A percentile compares a stretch with the other conserved stretches of the same genome.
These are phyloP conservation scores for Agrenia bidenticulata DNA, from an alignment of 2,888 invertebrate genomes.

Conservation along the genomic window DNA sequence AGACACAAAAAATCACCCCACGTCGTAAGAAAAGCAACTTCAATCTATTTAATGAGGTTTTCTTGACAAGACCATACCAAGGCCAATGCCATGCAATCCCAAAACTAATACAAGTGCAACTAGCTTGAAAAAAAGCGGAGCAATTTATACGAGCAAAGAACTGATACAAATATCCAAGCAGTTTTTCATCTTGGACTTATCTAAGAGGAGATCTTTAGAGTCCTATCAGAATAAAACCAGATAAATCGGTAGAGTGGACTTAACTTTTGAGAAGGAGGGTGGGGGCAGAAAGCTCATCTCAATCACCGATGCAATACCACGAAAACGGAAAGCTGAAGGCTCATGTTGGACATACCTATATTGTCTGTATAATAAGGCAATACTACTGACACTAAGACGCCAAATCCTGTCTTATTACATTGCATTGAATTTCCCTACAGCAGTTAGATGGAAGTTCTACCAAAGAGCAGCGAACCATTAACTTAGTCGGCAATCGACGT, in stretches of 20 bases:
- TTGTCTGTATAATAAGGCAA: too few species aligned
- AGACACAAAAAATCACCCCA: neutral
- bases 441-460: too few species aligned
- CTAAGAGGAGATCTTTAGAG: neutral
- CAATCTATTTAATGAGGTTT: neutral
- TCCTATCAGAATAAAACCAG: neutral
- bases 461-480: too few species aligned
- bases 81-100: neutral
- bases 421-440: too few species aligned
- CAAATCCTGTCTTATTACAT: slow-evolving; percentile 26
- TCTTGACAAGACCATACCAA: slow-evolving; percentile 5
- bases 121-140: neutral
- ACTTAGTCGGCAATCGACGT: too few species aligned
- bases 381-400: slow-evolving; percentile 33
- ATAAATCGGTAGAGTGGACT: slow-evolving; percentile 5
- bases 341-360: too few species aligned
- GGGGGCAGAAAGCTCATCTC: slow-evolving; percentile 25
- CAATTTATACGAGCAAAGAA: too few species aligned
- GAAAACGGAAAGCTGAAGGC: too few species aligned
- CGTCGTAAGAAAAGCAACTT: neutral
- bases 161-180: neutral
- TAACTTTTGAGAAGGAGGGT: slow-evolving; percentile 10
- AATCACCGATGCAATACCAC: slow-evolving; percentile 30
- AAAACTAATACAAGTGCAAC: neutral
- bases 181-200: slow-evolving; percentile 9